Conservation (phyloP, 2,113 vertebrate genomes). For the Tragelaphus buxtoni region DNA sequence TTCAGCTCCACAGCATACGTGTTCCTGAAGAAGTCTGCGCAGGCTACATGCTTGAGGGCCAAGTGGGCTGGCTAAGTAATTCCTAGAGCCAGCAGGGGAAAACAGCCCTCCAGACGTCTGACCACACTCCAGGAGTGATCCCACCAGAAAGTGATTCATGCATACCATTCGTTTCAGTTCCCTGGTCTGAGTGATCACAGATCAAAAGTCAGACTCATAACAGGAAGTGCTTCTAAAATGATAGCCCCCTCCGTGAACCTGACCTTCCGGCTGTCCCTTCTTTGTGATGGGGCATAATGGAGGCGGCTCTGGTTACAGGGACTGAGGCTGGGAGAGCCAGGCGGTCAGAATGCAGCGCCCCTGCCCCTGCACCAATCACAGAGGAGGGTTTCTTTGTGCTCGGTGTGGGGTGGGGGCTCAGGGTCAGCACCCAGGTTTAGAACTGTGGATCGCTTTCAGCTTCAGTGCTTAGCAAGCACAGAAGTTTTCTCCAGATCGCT, state of each 20-base stretch:
- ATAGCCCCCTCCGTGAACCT: conserved; percentile 84
- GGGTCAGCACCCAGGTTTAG: conserved; percentile 81
- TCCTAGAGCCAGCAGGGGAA: too few species aligned
- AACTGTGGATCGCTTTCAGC: conserved; percentile 75
- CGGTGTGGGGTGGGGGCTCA: conserved; percentile 74
- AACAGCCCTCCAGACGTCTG: neutral
- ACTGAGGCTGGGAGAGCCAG: conserved; percentile 85
- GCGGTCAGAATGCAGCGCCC: conserved; percentile 85
- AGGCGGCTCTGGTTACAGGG: conserved; percentile 88
- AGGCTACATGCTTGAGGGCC: accelerated
- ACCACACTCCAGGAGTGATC: neutral
- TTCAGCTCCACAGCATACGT: accelerated
- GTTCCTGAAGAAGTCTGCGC: neutral
- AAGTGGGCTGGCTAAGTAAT: accelerated
- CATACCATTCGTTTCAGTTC: conserved; percentile 14
- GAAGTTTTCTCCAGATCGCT: conserved; percentile 64
- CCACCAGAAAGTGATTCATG: neutral
- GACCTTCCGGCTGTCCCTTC: conserved; percentile 87
- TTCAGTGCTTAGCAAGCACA: conserved; percentile 81
- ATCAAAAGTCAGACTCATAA: conserved; percentile 64
- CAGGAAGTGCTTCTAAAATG: conserved; percentile 79
- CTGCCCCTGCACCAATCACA: conserved; percentile 88
- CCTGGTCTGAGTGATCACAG: conserved; percentile 37
- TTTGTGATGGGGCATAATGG: conserved; percentile 89
- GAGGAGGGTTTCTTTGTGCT: conserved; percentile 87